Base-by-base conservation (phyloP, 2,888 invertebrate genomes). In the Schizotus pectinicornis region DNA sequence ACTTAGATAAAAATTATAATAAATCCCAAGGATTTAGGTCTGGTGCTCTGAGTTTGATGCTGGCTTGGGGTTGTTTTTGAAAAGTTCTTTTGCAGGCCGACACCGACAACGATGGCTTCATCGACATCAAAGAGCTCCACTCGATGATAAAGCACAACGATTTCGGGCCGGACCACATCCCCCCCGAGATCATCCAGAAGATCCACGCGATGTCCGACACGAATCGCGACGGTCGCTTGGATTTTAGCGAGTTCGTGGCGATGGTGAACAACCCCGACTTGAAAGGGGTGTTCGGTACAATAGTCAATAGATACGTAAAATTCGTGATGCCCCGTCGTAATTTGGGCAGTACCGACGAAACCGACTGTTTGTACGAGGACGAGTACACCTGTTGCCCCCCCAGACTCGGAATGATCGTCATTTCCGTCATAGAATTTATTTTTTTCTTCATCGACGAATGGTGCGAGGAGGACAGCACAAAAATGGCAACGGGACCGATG, bases 331-430 rank as follows among this genome's bases (percentile, higher is more conserved):
- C 22, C 5, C 22, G 22, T 22, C 22, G 22, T 3, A 22, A 22
- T 22, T 22, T 22, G 22, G 22, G 22, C 2, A 22, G 22, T 22
- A 22, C 5, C 22, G 22, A 22, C 22, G 22, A 22, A 22, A 3
- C 3, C 22, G 22, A 22, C 5, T 22, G 22, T 22, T 22, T 88
- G 1, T 95, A 95, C 79, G 89, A 94, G 73, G 90, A 93, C 69
- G 90, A 95, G 75, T 98, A 97, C 82, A 89, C 86, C 61, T 95
- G 97, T 75, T 89, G 88, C 76, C 98, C 96, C n/a, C 97, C 97
- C 0, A 88, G 92, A 13, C 72, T 98, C 51, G 92, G 94, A 74
- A 95, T 98, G 91, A 86, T 95, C 62, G 80, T 92, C 58, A 89
- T 97, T 71, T 94, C 94, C 5, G 70, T 95, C 59, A 81, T 94